Base-by-base conservation (phyloP, 2,888 invertebrate species). In the Strigamia maritima region DNA sequence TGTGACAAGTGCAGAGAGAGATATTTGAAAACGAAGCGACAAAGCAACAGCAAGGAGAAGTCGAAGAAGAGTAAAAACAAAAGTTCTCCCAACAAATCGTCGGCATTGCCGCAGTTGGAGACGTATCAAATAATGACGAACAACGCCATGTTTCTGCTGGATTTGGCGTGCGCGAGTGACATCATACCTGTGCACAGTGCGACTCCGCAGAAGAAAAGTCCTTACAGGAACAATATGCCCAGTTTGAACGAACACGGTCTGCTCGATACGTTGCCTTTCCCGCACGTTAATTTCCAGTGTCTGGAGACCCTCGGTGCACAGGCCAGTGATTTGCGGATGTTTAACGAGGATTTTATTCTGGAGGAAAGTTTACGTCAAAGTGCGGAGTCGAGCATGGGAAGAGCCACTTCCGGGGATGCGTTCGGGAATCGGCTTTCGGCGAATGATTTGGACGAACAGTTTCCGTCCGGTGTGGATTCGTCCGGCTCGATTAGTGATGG, bases 111-210 rank as follows among this genome's bases (percentile, higher is more conserved):
- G 80, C 84, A 88, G 81, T 85, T 87, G 84, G 88, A 89, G 79
- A 87, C 88, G 81, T 90, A 94, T 84, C 87, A 91, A 75, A 90
- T 93, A 6, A 93, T 98, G 90, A 93, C 93, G 83, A 95, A 95
- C 85, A 98, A 98, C 85, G 97, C 98, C 0, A 90, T 95, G 86
- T 98, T 98, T 85, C 87, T 98, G 14, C 88, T 98, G 80, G 97
- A 97, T 84, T 86, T 98, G 79, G 94, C 94, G 0, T 93, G 94
- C 81, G 91, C 93, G 0, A 90, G 91, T 3, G 89, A 90, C 0
- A 86, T 84, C 54, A 85, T 87, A 78, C 86, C 86, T 0, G 85
- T 0, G 85, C 86, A 81, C 76, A 70, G 81, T 79, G 70, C 80
- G 77, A 81, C 76, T 77, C 80, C 79, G 79, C 79, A 79, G 26